phyloP scores from a whole-genome alignment of 2,797 vertebrate genomes.

The Phalanger gymnotis region DNA sequence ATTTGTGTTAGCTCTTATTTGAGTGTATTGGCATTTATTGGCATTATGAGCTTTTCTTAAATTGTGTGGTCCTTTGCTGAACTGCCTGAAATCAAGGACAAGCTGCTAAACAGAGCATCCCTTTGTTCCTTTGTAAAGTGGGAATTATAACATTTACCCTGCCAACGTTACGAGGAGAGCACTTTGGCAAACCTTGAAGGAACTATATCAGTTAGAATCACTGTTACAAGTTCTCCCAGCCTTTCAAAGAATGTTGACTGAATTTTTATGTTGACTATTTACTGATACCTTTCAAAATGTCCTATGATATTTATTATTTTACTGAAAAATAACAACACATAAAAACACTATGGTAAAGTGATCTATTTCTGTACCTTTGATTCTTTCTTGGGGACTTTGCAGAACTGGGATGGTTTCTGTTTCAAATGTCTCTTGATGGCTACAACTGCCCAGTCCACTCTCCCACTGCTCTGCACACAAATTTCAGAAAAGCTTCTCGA shows the following conservation, averaged over 20 bases:
- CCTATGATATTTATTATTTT: constrained; percentile 8
- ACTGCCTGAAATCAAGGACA: not conserved
- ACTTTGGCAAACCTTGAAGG: not conserved
- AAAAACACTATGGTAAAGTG: not conserved
- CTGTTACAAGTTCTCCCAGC: not conserved
- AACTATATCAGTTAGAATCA: not conserved
- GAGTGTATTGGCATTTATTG: not conserved
- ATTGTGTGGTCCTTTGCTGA: constrained; percentile 15
- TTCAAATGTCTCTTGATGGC: not conserved
- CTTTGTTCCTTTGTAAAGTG: not conserved
- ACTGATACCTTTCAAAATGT: fast-evolving
- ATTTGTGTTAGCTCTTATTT: not conserved
- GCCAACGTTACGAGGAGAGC: not conserved
- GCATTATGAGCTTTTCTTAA: not conserved
- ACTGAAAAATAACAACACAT: not conserved
- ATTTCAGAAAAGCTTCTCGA: not conserved
- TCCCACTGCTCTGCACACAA: not conserved
- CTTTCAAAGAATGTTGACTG: not conserved
- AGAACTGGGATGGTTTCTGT: not conserved
- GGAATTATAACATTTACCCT: not conserved
- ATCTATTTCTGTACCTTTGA: not conserved
- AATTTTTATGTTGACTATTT: not conserved
- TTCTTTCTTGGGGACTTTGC: constrained; percentile 40
- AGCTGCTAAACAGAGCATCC: not conserved
- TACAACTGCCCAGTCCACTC: not conserved